Evolutionary conservation across 1,140 invertebrate species (phyloP).

Genomic region (Leptopilina boulardi): DNA sequence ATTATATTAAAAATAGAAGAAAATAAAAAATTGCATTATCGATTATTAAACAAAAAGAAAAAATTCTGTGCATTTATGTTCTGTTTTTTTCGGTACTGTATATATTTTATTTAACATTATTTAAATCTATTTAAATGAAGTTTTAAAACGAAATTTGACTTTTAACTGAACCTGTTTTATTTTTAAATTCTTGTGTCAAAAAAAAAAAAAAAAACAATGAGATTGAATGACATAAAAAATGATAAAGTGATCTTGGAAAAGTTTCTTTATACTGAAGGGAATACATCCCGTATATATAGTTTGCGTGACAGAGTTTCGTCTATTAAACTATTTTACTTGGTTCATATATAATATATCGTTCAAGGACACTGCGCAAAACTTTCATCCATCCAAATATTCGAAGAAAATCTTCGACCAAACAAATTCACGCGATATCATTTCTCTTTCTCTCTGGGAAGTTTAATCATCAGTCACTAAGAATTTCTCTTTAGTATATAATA

Average conservation of each 20-base stretch:
- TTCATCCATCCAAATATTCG: constrained; percentile 17
- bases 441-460: constrained; percentile 13
- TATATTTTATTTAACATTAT: too few species aligned
- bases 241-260: constrained; percentile 29
- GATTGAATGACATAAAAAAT: constrained; percentile 8
- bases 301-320: constrained; percentile 55
- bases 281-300: constrained; percentile 38
- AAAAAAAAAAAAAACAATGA: neutral
- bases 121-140: neutral
- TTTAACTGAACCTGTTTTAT: neutral
- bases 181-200: neutral
- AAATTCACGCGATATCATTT: constrained; percentile 23
- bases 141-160: neutral
- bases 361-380: constrained; percentile 59
- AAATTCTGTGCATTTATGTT: too few species aligned
- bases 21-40: too few species aligned
- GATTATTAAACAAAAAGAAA: too few species aligned
- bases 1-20: too few species aligned
- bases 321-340: constrained; percentile 43
- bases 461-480: constrained; percentile 11
- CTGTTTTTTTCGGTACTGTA: too few species aligned
- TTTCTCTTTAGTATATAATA: neutral
- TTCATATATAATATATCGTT: constrained; percentile 49
- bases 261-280: neutral
- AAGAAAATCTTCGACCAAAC: constrained; percentile 40